Evolutionary conservation across 2,797 vertebrate genomes (phyloP), one percentile per base, ranked within the genome.

Genomic region (Tarsius wallacei): DNA sequence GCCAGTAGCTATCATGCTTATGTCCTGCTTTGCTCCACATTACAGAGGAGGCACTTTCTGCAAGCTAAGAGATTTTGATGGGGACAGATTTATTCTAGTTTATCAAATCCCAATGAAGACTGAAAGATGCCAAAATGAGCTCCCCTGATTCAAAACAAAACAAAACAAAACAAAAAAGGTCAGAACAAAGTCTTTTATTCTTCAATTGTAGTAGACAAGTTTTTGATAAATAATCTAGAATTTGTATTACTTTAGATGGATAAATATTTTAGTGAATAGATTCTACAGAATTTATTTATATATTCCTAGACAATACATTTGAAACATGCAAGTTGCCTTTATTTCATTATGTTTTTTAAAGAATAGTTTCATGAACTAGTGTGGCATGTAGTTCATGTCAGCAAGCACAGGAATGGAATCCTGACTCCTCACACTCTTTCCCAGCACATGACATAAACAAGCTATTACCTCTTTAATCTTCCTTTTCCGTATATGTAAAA

Each of bases 301-400:
- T 71, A 89, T 96, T 81, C 21, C 17, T 76, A 63, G 26, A 91
- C 85, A 80, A 57, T 26, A 49, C 63, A 94, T 55, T 68, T 84
- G 70, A 87, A 80, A 57, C 5, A 42, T 36, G 2, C 12, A 87
- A 84, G 13, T 59, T 94, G 31, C 12, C 33, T 91, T 80, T 94
- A 90, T 33, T 89, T 61, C 5, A 10, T 77, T 64, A 59, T 71
- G 4, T 10, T 94, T 76, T 9, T 76, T 9, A 28, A 89, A 88
- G 92, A 74, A 33, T 42, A 53, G 47, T 74, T 53, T 85, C 47
- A 81, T 55, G 83, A 7, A 80, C 21, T 36, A 74, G 86, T 64
- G 24, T 42, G 73, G 31, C 7, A n/a, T 6, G 21, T 33, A 24
- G 15, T 31, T 74, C 33, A 90, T 21, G 49, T 49, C 17, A 88